Evolutionary conservation across 2,888 invertebrate genomes (phyloP), one percentile per base, ranked within the genome.

Genomic region (Tachina fera): DNA sequence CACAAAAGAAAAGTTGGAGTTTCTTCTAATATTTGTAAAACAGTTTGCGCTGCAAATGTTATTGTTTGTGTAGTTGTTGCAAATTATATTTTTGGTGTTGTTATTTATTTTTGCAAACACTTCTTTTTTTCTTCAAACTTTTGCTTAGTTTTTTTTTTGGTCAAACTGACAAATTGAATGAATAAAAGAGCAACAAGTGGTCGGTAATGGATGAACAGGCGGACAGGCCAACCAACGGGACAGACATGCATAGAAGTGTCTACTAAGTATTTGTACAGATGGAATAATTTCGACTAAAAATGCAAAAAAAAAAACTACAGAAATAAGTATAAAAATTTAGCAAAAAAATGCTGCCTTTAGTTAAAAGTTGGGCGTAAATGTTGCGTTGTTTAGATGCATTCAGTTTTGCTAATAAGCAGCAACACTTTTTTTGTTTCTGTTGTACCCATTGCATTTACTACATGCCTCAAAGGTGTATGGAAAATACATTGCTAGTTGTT

Each of bases 181-280:
- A 91, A 91, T 91, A 91, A 91, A 91, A 91, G 91, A 91, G 91
- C 91, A 91, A 91, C 91, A 91, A 91, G 91, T 90, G 91, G 90
- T 90, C 90, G 89, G 31, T 86, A 83, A 88, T 89, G 68, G 86
- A 87, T 86, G 70, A 83, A 77, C 84, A 78, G 86, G 84, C 81
- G 87, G 86, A 87, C 88, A 82, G 76, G 76, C 84, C 68, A 77
- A 56, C 58, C 47, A 41, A 61, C 61, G 87, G 87, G 87, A 87
- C 89, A 78, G 79, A 84, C 87, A 74, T 47, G 61, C 58, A 75
- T 65, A 80, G 75, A 79, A 86, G 72, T 83, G 72, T 76, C 83
- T 83, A 63, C 70, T 68, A 70, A 63, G 58, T 81, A 80, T 86
- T 86, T 86, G 72, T 58, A 86, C 79, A 86, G 76, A 86, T 80